phyloP scores from a whole-genome alignment of 1,140 invertebrate genomes.

The Wasmannia auropunctata region DNA sequence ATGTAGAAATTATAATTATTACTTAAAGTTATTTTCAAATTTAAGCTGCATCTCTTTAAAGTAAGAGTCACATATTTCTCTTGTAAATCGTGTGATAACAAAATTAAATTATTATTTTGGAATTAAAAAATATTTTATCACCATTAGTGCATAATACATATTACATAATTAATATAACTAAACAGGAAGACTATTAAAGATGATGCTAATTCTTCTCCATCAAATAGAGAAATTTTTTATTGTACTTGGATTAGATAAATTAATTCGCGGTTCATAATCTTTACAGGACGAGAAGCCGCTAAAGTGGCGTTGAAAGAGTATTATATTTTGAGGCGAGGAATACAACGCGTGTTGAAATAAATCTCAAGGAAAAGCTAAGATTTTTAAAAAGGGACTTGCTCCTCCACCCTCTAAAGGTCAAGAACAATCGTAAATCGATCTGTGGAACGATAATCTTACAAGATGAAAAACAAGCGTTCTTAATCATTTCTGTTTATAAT shows the following conservation, averaged over 20 bases:
- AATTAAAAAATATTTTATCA: neutral
- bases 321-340: too few species aligned
- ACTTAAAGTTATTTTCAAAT: neutral
- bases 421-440: neutral
- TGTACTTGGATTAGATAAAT: neutral
- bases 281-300: too few species aligned
- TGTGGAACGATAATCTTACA: too few species aligned
- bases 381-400: too few species aligned
- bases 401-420: too few species aligned
- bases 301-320: too few species aligned
- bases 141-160: too few species aligned
- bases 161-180: neutral
- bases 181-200: neutral
- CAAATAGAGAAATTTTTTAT: neutral
- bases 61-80: neutral
- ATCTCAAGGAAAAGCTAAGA: too few species aligned
- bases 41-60: neutral
- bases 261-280: neutral
- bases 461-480: neutral
- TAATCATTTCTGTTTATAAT: constrained; percentile 7
- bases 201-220: neutral
- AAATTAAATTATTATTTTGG: neutral
- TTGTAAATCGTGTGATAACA: neutral
- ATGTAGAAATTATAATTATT: neutral
- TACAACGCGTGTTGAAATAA: too few species aligned